A percentile compares a stretch with the other conserved stretches of the same genome.
These are phyloP conservation scores for Sylvia borin DNA, from an alignment of 2,797 vertebrate species.

Conservation along the genomic window DNA sequence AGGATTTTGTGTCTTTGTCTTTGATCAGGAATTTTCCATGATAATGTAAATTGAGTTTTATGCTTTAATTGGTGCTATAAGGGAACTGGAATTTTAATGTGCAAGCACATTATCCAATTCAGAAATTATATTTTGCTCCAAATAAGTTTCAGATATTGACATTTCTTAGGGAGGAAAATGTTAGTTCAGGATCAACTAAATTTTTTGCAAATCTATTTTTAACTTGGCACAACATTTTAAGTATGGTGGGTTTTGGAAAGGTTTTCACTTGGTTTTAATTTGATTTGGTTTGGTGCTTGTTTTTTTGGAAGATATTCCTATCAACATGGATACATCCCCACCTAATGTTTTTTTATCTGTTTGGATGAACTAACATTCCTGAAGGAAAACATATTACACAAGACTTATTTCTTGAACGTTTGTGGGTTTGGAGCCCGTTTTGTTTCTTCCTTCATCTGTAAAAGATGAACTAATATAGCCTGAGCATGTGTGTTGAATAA, in stretches of 20 bases:
- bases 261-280: not conserved
- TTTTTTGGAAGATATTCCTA: not conserved
- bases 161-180: not conserved
- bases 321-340: not conserved
- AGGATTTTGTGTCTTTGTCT: not conserved
- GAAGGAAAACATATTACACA: not conserved
- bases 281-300: not conserved
- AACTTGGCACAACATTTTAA: not conserved
- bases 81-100: not conserved
- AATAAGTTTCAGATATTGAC: not conserved
- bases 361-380: not conserved
- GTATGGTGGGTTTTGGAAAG: not conserved
- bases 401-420: not conserved
- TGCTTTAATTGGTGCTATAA: not conserved
- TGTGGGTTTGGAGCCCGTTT: not conserved
- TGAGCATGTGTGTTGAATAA: not conserved
- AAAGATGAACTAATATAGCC: not conserved
- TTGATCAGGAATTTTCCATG: not conserved
- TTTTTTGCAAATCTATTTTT: not conserved
- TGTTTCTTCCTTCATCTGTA: not conserved
- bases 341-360: not conserved
- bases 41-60: not conserved
- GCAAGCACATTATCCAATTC: not conserved
- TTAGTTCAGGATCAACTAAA: not conserved
- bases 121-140: not conserved